Evolutionary conservation across 2,113 vertebrate genomes (phyloP), one percentile per base, ranked within the genome.

Genomic region (Lophochroa leadbeateri): DNA sequence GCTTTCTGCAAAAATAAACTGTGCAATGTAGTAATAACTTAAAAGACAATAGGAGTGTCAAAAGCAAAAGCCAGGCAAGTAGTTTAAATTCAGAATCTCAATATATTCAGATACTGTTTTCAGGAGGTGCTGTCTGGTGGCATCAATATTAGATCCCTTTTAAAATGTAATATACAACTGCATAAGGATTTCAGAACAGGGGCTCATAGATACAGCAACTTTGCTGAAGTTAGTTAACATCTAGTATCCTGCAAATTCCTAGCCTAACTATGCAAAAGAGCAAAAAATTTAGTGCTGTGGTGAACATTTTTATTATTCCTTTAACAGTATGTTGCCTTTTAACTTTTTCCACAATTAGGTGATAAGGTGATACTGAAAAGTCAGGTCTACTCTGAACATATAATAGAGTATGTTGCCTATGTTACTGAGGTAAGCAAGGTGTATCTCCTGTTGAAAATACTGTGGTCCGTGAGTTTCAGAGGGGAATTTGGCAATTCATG

Each of bases 291-390:
- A 33, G 5, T 65, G 21, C 21, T 86, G 13, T 2, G 0, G 11
- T 5, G 3, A 71, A 55, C 41, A 39, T 75, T 63, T 63, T 79
- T 60, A 5, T 33, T 84, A 10, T 49, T 92, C 12, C 20, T 90
- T 78, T 94, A 92, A 84, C 39, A 52, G 4, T 80, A 13, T 86
- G 33, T 79, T 82, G 15, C 3, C 17, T 90, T 87, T 79, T 82
- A 37, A 76, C n/a, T 92, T 94, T 49, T 8, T 68, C 80, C 96
- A 2, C 64, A 47, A 86, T 68, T 92, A 99, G 99, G 99, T 90
- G 99, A 99, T 93, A 98, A 96, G 93, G 97, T 99, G 94, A 60
- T 98, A 35, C 92, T 99, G 94, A 99, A 98, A 97, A 99, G 98
- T 80, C 97, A 98, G 8, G 93, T 96, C 65, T 97, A 95, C 74